Conservation (phyloP, 1,140 invertebrate genomes). For the Chrysoperla carnea region DNA sequence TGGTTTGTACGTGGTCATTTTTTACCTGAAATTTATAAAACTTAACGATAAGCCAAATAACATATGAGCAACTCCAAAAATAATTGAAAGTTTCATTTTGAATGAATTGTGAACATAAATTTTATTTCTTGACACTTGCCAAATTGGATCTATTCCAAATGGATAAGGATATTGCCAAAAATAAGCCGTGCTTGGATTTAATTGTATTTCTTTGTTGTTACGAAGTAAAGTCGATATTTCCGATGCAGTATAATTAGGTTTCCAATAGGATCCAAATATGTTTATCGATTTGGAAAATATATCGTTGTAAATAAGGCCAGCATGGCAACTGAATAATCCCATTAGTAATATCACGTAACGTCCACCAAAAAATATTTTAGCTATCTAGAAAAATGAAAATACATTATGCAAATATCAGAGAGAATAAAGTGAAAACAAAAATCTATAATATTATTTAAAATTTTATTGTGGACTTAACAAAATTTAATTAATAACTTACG, state of each 20-base stretch:
- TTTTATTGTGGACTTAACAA: no score
- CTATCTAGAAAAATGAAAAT: conserved; percentile 46
- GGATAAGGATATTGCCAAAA: conserved; percentile 59
- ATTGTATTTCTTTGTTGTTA: conserved; percentile 34
- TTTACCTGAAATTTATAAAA: conserved; percentile 51
- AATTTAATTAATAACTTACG: no score
- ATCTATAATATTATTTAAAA: no score
- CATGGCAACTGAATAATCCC: conserved; percentile 97
- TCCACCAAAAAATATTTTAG: conserved; percentile 95
- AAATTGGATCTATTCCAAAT: conserved; percentile 85
- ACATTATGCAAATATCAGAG: conserved; percentile 1
- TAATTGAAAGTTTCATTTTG: conserved; percentile 93
- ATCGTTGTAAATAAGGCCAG: conserved; percentile 97
- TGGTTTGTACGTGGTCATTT: no score
- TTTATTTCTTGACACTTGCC: conserved; percentile 70
- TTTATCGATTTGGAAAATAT: conserved; percentile 95
- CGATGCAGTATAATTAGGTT: conserved; percentile 31
- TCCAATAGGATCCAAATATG: conserved; percentile 89
- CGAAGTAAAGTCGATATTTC: no score
- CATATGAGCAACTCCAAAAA: conserved; percentile 84
- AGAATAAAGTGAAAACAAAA: no score
- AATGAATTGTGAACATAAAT: conserved; percentile 84
- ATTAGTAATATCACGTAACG: conserved; percentile 97
- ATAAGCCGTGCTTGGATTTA: conserved; percentile 46
- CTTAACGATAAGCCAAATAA: conserved; percentile 73